Evolutionary conservation across 2,888 invertebrate genomes (phyloP).

Genomic region (Myopa testacea): DNA sequence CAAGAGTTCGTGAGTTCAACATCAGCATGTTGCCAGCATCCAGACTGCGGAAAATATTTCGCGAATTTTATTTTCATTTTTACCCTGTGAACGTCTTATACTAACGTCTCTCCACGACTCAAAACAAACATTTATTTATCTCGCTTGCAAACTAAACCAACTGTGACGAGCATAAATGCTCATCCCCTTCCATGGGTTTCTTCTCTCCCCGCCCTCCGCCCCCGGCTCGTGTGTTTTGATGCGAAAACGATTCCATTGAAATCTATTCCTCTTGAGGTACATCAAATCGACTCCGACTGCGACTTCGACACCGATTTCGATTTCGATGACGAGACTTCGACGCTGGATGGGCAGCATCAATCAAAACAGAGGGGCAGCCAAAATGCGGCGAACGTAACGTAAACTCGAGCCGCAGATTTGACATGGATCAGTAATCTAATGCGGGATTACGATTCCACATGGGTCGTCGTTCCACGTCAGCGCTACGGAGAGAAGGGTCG

Average conservation of each 20-base stretch:
- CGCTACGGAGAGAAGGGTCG: no score
- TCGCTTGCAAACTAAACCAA: conserved; percentile 15
- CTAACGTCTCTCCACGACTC: conserved; percentile 14
- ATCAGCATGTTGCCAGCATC: no score
- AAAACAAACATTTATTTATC: conserved; percentile 34
- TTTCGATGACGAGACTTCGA: conserved; percentile 31
- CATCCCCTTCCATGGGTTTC: conserved; percentile 2
- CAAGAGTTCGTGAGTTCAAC: background rate
- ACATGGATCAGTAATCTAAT: conserved; percentile 69
- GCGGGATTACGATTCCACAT: conserved; percentile 68
- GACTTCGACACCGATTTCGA: conserved; percentile 8
- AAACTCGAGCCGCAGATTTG: conserved; percentile 67
- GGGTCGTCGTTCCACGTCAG: conserved; percentile 49
- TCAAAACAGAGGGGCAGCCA: conserved; percentile 55
- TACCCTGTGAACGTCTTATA: conserved; percentile 34
- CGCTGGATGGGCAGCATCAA: conserved; percentile 53
- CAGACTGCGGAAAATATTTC: conserved; percentile 18
- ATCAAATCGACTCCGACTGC: conserved; percentile 47
- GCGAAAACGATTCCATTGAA: conserved; percentile 58
- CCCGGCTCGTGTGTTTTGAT: conserved; percentile 49
- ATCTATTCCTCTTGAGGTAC: conserved; percentile 47
- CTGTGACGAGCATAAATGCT: conserved; percentile 3
- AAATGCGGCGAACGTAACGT: conserved; percentile 43
- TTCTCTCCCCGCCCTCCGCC: background rate
- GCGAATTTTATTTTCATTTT: conserved; percentile 40